Percentiles rank a stretch among this genome's conserved stretches.
phyloP scores from a whole-genome alignment of 37 sponge, comb jelly and placozoan species.

The Lycopodina hypogea region DNA sequence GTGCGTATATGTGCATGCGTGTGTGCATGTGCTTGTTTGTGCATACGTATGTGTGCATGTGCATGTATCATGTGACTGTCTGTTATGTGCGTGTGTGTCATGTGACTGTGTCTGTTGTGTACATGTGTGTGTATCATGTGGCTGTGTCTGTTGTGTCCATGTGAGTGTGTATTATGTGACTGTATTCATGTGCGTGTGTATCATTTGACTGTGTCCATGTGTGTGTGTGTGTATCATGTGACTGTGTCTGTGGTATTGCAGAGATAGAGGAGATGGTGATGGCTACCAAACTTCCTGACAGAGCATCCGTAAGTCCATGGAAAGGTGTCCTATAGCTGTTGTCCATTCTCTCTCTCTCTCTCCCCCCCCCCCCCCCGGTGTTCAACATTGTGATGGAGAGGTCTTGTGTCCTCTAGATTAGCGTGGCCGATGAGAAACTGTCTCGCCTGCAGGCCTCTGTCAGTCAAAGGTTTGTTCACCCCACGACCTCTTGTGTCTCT shows the following conservation, averaged over 20 bases:
- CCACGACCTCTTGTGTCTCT: too few species aligned
- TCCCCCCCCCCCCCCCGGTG: too few species aligned
- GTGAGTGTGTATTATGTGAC: conserved; percentile 3
- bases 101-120: background rate
- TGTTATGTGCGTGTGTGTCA: conserved; percentile 14
- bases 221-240: conserved; percentile 12
- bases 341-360: background rate
- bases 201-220: conserved; percentile 1
- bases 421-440: background rate
- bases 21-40: background rate
- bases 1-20: too few species aligned
- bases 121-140: conserved; percentile 6
- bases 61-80: too few species aligned
- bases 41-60: background rate
- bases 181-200: background rate
- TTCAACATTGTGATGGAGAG: too few species aligned
- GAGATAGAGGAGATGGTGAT: conserved; percentile 44
- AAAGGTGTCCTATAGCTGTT: background rate
- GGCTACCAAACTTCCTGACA: conserved; percentile 14
- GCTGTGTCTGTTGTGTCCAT: background rate
- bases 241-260: background rate
- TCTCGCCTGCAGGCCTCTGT: background rate
- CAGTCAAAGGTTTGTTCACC: background rate
- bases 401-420: background rate
- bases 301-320: conserved; percentile 5